Conservation (phyloP, 2,888 invertebrate species). For the Pristionchus japonicus region DNA sequence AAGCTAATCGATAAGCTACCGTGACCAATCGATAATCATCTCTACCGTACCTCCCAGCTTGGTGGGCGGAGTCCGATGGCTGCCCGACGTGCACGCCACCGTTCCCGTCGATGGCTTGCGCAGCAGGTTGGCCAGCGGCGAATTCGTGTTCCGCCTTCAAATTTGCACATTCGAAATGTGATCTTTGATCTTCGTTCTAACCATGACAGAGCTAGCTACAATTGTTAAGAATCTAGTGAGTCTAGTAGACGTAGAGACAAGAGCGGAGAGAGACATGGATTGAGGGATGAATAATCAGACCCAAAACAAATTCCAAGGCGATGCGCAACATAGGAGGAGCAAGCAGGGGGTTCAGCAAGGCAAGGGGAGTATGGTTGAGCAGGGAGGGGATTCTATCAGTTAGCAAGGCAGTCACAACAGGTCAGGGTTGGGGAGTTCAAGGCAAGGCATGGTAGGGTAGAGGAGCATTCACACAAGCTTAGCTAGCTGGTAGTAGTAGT, state of each 20-base stretch:
- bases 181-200: not conserved
- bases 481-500: not conserved
- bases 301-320: too few relatives aligned
- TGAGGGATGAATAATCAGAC: not conserved
- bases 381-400: not conserved
- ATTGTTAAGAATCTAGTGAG: not conserved
- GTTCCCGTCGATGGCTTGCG: conserved; percentile 32
- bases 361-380: not conserved
- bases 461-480: not conserved
- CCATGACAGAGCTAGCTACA: not conserved
- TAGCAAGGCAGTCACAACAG: not conserved
- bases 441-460: not conserved
- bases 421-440: not conserved
- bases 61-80: conserved; percentile 4
- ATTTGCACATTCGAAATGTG: too few relatives aligned
- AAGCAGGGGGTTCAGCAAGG: not conserved
- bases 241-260: not conserved
- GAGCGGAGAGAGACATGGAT: not conserved
- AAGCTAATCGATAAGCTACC: not conserved
- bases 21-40: not conserved
- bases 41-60: not conserved
- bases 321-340: not conserved
- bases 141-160: conserved; percentile 29
- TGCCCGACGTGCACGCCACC: conserved; percentile 1
- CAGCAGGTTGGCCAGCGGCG: conserved; percentile 16